Base-by-base conservation (phyloP, 1,140 invertebrate species). In the Temnothorax nylanderi region DNA sequence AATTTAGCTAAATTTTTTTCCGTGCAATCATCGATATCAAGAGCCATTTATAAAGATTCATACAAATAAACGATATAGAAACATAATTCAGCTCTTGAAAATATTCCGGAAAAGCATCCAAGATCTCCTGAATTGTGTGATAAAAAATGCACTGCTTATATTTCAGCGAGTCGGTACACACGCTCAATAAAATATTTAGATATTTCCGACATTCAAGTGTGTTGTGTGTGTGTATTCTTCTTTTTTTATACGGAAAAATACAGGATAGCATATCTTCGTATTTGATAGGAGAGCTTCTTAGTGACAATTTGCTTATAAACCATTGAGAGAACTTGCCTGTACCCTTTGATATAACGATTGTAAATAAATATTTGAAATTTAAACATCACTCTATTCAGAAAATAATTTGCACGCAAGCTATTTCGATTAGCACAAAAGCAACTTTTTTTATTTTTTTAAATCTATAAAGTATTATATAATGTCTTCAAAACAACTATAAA, bases 121-220 rank as follows among this genome's bases (percentile, higher is more conserved):
- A 76, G 13, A 60, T 76, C 41, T 44, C 10, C 26, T 64, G 16
- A 26, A 47, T 18, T 41, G 6, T 21, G 32, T 16, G 64, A 64
- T 64, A 49, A 78, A 34, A 21, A 78, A 49, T 49, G 18, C 16
- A 49, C 5, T 49, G 41, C 26, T 77, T 58, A 41, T 64, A n/a
- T 47, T 78, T 78, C 11, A 21, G 4, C 18, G 34, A 77, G 16
- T 77, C 75, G 26, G 11, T 77, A 47, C 7, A 7, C 26, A 64
- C 11, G 34, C 26, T 49, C 26, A 26, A 78, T 64, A 64, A 78
- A 78, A 78, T 2, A 64, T 44, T 1, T 77, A 58, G 16, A 77
- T 76, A 58, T 64, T 5, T 41, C 41, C 26, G 3, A 77, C 62
- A 77, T 62, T 44, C 4, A 34, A n/a, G n/a, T n/a, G n/a, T n/a